phyloP scores from a whole-genome alignment of 53 echinoderm and acorn worm species.

The Luidia sarsii region DNA sequence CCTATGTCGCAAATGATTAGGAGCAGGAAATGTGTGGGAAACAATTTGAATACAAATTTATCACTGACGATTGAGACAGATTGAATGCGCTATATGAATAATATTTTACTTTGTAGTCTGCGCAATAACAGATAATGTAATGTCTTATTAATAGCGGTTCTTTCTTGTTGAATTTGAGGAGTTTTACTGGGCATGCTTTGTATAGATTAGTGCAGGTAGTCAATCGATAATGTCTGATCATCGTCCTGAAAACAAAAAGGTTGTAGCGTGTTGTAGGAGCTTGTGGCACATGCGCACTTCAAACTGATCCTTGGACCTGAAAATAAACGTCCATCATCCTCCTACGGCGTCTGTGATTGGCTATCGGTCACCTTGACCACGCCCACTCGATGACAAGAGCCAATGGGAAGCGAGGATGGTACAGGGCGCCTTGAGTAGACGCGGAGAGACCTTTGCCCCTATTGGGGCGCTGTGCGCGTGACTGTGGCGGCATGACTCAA shows the following conservation, averaged over 20 bases:
- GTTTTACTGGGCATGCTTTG: too few species aligned
- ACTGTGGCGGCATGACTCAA: constrained; percentile 36
- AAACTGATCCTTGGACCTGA: constrained; percentile 35
- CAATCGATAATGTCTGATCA: constrained; percentile 31
- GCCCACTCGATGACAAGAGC: neutral
- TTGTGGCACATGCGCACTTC: constrained; percentile 15
- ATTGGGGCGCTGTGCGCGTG: constrained; percentile 32
- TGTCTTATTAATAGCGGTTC: neutral
- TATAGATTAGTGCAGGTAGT: too few species aligned
- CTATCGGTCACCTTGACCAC: neutral
- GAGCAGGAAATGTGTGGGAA: too few species aligned
- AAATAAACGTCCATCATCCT: constrained; percentile 38
- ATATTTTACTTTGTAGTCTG: too few species aligned
- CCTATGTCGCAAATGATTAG: too few species aligned
- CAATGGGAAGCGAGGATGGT: constrained; percentile 4
- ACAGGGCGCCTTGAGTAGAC: constrained; percentile 27
- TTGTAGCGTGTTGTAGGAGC: too few species aligned
- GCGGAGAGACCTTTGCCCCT: constrained; percentile 41
- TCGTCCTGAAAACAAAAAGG: constrained; percentile 22
- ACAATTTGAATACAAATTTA: too few species aligned
- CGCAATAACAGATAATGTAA: too few species aligned
- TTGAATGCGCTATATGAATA: too few species aligned
- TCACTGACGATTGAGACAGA: too few species aligned
- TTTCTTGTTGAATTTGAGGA: too few species aligned
- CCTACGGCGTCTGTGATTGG: constrained; percentile 3